Evolutionary conservation across 2,888 invertebrate genomes (phyloP), one percentile per base, ranked within the genome.

Genomic region (Alloplasta piceator): DNA sequence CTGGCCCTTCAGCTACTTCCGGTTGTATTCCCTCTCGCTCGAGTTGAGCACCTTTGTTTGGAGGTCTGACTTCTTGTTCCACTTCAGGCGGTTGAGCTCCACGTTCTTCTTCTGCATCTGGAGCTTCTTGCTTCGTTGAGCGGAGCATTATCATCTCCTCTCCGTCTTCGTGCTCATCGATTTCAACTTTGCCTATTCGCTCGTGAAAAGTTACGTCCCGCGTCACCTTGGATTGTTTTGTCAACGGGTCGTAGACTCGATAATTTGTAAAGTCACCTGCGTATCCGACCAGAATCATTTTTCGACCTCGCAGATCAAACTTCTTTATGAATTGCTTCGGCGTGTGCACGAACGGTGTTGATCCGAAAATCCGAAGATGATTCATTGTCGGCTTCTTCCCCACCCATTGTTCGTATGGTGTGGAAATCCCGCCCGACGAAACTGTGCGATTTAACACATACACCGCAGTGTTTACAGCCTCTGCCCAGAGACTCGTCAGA

Each of bases 381-480:
- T 26, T 26, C 26, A 26, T 26, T 26, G 26, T 26, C 1, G 26
- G 26, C 26, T 26, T 26, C 3, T 26, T 26, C 26, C 26, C 26
- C 26, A 26, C 26, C 26, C 26, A 26, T 26, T 26, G 26, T 3
- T 26, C 26, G 26, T 26, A 26, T 26, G 26, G 26, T 26, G 79
- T 64, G 26, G 48, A 36, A 36, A 26, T 52, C 1, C 50, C 38
- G 14, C 78, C 61, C 39, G 70, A 55, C 26, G 63, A 46, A n/a
- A 63, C 58, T 6, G 72, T 66, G 43, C 75, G 41, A 12, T 75
- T 75, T 5, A 56, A 14, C 7, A 75, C 41, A 9, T 75, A 75
- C 0, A 67, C 56, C 2, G 75, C 67, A 6, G 56, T 43, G 12
- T 67, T 75, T 4, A 92, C 66, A 10, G 83, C 84, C 64, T 85